Evolutionary conservation across 2,888 invertebrate species (phyloP).

Genomic region (Meganola albula): DNA sequence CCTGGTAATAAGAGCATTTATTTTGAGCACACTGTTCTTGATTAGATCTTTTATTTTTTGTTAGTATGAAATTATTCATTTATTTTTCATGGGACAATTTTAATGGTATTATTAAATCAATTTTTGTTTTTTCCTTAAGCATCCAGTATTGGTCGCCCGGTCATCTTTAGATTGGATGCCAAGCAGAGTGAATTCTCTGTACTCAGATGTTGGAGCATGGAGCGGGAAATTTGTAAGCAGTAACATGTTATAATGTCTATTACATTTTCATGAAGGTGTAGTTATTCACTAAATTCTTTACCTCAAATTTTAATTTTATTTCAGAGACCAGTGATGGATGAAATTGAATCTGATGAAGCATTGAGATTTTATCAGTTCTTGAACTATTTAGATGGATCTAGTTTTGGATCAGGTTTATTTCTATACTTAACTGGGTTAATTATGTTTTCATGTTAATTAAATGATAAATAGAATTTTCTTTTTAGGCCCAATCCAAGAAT

Average conservation of each 20-base stretch:
- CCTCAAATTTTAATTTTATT: constrained; percentile 7
- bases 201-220: constrained; percentile 72
- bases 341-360: constrained; percentile 71
- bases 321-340: constrained; percentile 72
- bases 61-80: background rate
- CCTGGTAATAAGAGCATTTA: no score
- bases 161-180: constrained; percentile 72
- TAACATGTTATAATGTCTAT: background rate
- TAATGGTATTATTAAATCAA: background rate
- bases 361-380: constrained; percentile 68
- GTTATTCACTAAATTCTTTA: background rate
- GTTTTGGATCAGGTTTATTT: constrained; percentile 72
- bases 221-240: constrained; percentile 68
- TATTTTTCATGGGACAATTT: no score
- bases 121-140: constrained; percentile 43
- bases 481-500: constrained; percentile 66
- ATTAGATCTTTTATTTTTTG: background rate
- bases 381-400: constrained; percentile 69
- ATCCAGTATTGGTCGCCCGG: constrained; percentile 63
- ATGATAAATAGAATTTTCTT: no score
- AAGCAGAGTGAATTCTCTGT: constrained; percentile 65
- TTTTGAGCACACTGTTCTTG: no score
- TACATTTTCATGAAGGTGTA: background rate
- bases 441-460: no score
- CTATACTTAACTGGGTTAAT: no score